Base-by-base conservation (phyloP, 2,113 vertebrate species). In the Ochotona curzoniae region DNA sequence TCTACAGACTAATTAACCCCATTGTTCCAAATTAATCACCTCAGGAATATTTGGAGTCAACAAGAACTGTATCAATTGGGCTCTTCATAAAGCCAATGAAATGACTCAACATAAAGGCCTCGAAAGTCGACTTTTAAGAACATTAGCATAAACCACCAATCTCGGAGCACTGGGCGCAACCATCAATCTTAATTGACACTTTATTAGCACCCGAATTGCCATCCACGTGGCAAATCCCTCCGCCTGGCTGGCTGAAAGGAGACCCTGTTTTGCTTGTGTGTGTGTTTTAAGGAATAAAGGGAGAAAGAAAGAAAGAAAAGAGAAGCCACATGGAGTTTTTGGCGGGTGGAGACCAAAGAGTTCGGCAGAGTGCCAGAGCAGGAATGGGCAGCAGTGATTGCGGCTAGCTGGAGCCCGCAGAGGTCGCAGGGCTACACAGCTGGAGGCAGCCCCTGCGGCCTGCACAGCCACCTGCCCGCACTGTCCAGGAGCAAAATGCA, bases 31-130 rank as follows among this genome's bases (percentile, higher is more conserved):
- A 97, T 97, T 97, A 97, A 97, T 97, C 95, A 96, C 96, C 94
- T 96, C 90, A 86, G 97, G 96, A 96, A 96, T 97, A 97, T 97
- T 95, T 96, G 96, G 96, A 97, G 96, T 97, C 96, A 97, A 97
- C 96, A 96, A 96, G 96, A 96, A 96, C 95, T 96, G 96, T 96
- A 97, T 97, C 97, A 97, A 93, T 95, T 95, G 97, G 90, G 75
- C 88, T 97, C 90, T 97, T 97, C 95, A 97, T 97, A 97, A 96
- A 83, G 95, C 89, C 83, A 96, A 95, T 95, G 91, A 88, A 96
- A 97, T 0, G 35, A 64, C 85, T 94, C 78, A 78, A 88, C 87
- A 93, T 95, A 97, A 95, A 97, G 96, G 85, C 97, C 38, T 44
- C 38, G 38, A 44, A 44, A 95, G 93, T 73, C 95, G 96, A 95